Evolutionary conservation across 2,113 vertebrate species (phyloP).

Genomic region (Pseudopipra pipra): DNA sequence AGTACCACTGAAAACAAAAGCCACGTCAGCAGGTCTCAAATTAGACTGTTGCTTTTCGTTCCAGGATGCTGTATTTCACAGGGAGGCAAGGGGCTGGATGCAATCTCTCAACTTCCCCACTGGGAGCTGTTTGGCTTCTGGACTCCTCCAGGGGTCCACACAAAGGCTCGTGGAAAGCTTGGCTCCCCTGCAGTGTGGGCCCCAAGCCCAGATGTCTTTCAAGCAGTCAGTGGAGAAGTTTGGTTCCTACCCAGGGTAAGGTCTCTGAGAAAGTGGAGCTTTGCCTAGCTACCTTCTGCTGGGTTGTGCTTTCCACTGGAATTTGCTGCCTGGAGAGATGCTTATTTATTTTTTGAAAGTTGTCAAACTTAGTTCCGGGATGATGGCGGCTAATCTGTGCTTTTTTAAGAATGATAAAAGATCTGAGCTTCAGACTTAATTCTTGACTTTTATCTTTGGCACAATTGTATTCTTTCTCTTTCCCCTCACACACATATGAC

Average conservation of each 20-base stretch:
- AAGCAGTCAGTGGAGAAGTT: neutral
- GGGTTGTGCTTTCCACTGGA: constrained; percentile 12
- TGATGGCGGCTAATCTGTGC: neutral
- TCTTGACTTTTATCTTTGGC: neutral
- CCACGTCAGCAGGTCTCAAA: neutral
- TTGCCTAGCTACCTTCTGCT: constrained; percentile 26
- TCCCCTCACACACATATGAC: neutral
- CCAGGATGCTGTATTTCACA: neutral
- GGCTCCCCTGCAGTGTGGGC: neutral
- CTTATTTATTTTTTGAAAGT: constrained; percentile 16
- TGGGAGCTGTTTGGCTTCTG: neutral
- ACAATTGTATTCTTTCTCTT: neutral
- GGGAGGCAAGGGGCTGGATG: neutral
- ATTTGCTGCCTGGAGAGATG: neutral
- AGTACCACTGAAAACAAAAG: neutral
- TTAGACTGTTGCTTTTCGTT: neutral
- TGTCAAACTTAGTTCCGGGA: constrained; percentile 15
- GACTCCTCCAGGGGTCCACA: neutral
- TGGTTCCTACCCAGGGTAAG: neutral
- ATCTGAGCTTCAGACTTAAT: neutral
- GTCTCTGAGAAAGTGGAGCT: neutral
- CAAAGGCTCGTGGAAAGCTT: neutral
- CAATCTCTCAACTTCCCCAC: neutral
- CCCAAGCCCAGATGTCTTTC: constrained; percentile 22
- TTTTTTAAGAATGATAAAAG: neutral